phyloP scores from a whole-genome alignment of 2,797 vertebrate species.

The Holocentrus rufus region DNA sequence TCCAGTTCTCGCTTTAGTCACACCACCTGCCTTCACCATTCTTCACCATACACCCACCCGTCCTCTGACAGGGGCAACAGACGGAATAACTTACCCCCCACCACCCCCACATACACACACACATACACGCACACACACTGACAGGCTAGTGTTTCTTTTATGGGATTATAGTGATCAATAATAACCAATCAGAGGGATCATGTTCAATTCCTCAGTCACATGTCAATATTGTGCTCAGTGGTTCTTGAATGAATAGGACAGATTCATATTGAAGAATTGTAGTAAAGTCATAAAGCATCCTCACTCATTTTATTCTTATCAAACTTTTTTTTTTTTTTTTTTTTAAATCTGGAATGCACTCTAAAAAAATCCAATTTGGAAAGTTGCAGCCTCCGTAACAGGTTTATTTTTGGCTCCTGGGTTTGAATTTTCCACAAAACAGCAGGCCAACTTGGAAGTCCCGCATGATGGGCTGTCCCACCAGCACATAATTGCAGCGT shows the following conservation, averaged over 20 bases:
- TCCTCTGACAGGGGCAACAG: slow-evolving; percentile 89
- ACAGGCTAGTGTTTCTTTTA: slow-evolving; percentile 67
- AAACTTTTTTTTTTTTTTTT: not conserved
- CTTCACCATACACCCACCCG: slow-evolving; percentile 84
- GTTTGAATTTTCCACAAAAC: no score
- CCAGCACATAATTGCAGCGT: no score
- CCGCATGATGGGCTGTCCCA: no score
- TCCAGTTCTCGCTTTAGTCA: slow-evolving; percentile 92
- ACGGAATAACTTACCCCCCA: slow-evolving; percentile 77
- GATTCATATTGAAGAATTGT: not conserved
- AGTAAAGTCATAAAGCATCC: no score
- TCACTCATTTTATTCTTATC: not conserved
- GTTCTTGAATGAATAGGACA: no score
- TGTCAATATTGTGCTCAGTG: slow-evolving; percentile 29
- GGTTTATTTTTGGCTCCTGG: no score
- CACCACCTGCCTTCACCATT: slow-evolving; percentile 98
- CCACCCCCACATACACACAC: slow-evolving; percentile 46
- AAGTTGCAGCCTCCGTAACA: no score
- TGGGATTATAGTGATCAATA: slow-evolving; percentile 87
- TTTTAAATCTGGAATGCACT: no score
- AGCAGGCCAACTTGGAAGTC: no score
- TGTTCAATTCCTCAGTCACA: slow-evolving; percentile 39
- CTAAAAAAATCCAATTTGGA: no score
- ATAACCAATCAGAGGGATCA: slow-evolving; percentile 68
- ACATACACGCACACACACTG: slow-evolving; percentile 51